These are phyloP conservation scores for Onychomys arenicola DNA, from an alignment of 2,797 vertebrate genomes.

Conservation along the genomic window DNA sequence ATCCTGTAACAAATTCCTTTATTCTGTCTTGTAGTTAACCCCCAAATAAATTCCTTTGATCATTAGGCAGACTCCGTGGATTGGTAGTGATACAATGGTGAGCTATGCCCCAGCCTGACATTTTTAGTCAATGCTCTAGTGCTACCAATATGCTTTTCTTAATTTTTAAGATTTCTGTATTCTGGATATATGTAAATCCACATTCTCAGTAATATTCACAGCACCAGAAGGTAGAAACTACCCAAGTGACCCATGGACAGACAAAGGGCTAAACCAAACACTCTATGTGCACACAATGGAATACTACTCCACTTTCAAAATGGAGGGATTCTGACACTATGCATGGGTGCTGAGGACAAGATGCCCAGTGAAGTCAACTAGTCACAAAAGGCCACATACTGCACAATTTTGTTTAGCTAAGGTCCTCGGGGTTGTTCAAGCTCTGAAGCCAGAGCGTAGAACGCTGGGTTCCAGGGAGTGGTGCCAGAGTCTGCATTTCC, in stretches of 20 bases:
- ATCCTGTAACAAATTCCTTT: no score
- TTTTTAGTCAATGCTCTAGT: neutral
- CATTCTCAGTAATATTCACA: no score
- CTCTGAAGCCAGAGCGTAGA: neutral
- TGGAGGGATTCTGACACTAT: neutral
- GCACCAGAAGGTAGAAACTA: neutral
- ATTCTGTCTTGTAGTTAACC: no score
- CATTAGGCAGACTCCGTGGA: no score
- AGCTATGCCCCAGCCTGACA: neutral
- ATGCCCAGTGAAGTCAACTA: rapidly evolving
- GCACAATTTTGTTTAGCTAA: rapidly evolving
- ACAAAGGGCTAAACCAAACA: neutral
- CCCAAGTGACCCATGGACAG: neutral
- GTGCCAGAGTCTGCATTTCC: neutral
- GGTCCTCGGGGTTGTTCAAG: rapidly evolving
- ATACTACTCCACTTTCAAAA: neutral
- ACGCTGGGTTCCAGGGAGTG: rapidly evolving
- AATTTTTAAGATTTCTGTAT: neutral
- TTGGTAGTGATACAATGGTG: no score
- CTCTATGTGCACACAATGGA: rapidly evolving
- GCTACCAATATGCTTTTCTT: neutral
- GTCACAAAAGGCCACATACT: neutral
- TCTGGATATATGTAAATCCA: rapidly evolving
- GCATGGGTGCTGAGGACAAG: neutral
- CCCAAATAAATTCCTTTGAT: no score